Percentiles rank a stretch among this genome's conserved stretches.
These are phyloP conservation scores for Ariolimax columbianus DNA, from an alignment of 2,888 invertebrate genomes.

Conservation along the genomic window DNA sequence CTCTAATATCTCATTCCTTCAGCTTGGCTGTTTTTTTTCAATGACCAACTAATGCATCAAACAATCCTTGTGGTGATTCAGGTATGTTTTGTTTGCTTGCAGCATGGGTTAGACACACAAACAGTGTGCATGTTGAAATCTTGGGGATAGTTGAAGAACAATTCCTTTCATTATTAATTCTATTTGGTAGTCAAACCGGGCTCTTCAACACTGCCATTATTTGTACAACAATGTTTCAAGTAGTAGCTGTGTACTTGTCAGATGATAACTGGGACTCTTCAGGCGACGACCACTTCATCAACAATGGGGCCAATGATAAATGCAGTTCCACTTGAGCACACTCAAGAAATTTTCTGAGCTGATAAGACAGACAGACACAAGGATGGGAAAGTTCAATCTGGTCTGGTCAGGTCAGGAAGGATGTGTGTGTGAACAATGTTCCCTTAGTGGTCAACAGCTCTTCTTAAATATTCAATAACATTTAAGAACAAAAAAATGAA, in stretches of 20 bases:
- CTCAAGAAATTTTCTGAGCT: not conserved
- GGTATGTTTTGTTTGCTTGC: not conserved
- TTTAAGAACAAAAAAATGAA: too few species aligned
- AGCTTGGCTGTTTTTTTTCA: not conserved
- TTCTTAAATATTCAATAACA: too few species aligned
- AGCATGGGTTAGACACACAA: not conserved
- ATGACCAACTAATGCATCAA: not conserved
- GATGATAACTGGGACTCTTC: constrained; percentile 5
- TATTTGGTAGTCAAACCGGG: not conserved
- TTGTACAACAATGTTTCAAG: not conserved
- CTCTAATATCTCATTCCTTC: constrained; percentile 2
- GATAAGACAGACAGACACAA: constrained; percentile 21
- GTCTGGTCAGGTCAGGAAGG: not conserved
- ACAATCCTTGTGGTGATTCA: not conserved
- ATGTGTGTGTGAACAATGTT: not conserved
- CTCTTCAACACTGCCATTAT: not conserved
- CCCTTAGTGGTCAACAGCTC: too few species aligned
- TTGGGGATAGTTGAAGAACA: not conserved
- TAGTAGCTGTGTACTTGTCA: constrained; percentile 8
- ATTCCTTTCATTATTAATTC: not conserved
- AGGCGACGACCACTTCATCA: constrained; percentile 29
- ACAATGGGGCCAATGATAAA: constrained; percentile 28
- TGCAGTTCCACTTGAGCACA: constrained; percentile 9
- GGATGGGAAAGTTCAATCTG: constrained; percentile 1
- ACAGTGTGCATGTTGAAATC: not conserved